Conservation (phyloP, 1,140 invertebrate genomes). For the Drosophila parabipectinata region DNA sequence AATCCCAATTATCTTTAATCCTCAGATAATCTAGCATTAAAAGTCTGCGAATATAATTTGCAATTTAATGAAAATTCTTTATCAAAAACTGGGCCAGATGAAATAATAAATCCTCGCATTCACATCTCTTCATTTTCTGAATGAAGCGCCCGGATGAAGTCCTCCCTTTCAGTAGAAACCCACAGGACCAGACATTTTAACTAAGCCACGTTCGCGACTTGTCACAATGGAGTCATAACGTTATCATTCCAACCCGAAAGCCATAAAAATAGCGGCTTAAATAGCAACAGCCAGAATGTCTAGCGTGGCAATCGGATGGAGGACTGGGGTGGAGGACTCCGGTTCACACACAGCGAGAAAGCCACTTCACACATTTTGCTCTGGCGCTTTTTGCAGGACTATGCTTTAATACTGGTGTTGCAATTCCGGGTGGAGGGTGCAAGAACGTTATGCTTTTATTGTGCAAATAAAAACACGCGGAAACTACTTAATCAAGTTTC, state of each 20-base stretch:
- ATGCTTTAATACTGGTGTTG: conserved; percentile 45
- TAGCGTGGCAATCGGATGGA: conserved; percentile 27
- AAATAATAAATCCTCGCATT: conserved; percentile 3
- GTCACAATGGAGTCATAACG: conserved; percentile 77
- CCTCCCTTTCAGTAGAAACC: neutral
- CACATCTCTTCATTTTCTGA: neutral
- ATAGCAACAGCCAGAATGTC: conserved; percentile 63
- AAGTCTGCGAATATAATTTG: neutral
- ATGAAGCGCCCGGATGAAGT: neutral
- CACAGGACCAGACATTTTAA: conserved; percentile 33
- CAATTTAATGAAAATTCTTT: neutral
- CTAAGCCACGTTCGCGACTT: conserved; percentile 60
- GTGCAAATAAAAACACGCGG: conserved; percentile 78
- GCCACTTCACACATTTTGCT: conserved; percentile 37
- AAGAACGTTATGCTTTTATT: conserved; percentile 73
- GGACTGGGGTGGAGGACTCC: neutral
- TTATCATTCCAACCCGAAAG: conserved; percentile 63
- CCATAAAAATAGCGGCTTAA: conserved; percentile 74
- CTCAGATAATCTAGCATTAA: neutral
- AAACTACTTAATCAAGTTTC: conserved; percentile 80
- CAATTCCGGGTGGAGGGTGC: conserved; percentile 17
- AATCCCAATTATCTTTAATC: no score
- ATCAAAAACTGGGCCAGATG: conserved; percentile 3
- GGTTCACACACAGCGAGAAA: conserved; percentile 5
- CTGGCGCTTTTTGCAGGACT: conserved; percentile 46